Percentiles rank a stretch among this genome's conserved stretches.
phyloP scores from a whole-genome alignment of 2,888 invertebrate species.

The Tupiocoris notatus region DNA sequence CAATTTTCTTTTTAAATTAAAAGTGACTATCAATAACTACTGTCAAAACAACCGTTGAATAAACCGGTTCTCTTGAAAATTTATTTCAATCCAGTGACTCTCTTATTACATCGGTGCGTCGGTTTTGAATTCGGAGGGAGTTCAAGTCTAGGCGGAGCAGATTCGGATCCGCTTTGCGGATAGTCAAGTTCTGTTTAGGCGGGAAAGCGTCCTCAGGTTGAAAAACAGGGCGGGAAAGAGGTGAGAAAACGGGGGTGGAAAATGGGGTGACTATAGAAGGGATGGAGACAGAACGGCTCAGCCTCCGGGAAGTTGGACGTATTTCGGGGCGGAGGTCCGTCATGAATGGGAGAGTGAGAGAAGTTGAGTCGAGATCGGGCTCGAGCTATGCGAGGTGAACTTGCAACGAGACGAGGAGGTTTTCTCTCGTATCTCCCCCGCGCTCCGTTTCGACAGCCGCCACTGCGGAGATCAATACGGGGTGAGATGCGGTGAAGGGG shows the following conservation, averaged over 20 bases:
- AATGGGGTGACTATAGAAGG: background rate
- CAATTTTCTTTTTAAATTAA: too few relatives aligned
- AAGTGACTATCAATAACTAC: too few relatives aligned
- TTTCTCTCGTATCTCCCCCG: background rate
- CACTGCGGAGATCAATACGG: background rate
- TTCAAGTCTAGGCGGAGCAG: background rate
- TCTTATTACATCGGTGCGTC: too few relatives aligned
- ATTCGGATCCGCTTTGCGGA: background rate
- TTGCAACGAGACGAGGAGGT: background rate
- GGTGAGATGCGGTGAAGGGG: background rate
- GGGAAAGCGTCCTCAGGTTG: background rate
- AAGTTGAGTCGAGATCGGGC: background rate
- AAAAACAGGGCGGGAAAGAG: background rate
- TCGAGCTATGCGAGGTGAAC: background rate
- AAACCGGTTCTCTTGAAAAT: too few relatives aligned
- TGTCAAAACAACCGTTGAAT: too few relatives aligned
- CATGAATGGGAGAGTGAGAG: constrained; percentile 6
- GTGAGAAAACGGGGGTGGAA: background rate
- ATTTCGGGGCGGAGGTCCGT: background rate
- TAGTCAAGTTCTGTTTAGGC: background rate
- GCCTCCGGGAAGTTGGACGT: constrained; percentile 4
- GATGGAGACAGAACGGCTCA: background rate
- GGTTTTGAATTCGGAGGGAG: too few relatives aligned
- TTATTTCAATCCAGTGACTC: too few relatives aligned
- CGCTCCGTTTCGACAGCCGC: background rate